Conservation (phyloP, 2,888 invertebrate genomes). For the Aphodius granarius region DNA sequence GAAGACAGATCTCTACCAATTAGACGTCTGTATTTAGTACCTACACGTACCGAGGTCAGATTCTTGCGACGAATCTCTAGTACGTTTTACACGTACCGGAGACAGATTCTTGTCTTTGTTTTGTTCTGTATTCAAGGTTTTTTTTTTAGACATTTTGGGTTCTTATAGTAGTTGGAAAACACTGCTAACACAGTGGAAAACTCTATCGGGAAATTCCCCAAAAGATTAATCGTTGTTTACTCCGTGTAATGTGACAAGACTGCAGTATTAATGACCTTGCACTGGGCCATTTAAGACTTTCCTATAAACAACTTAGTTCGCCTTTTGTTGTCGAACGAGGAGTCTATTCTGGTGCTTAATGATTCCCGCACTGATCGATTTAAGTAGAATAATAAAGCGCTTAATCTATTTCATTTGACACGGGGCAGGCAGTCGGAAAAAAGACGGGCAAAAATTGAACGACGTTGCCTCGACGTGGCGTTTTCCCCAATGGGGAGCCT, state of each 20-base stretch:
- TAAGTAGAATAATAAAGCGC: conserved; percentile 38
- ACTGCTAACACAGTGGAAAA: not conserved
- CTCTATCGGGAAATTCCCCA: not conserved
- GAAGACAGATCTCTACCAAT: too few species aligned
- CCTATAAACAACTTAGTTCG: not conserved
- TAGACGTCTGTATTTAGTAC: too few species aligned
- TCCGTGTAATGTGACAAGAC: not conserved
- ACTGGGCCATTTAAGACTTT: not conserved
- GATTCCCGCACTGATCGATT: conserved; percentile 36
- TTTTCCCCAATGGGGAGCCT: not conserved
- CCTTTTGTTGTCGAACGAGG: conserved; percentile 13
- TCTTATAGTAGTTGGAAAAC: not conserved
- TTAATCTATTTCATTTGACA: conserved; percentile 38
- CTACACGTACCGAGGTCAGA: not conserved
- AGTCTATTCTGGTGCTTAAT: conserved; percentile 34
- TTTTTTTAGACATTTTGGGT: too few species aligned
- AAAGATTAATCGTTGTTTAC: not conserved
- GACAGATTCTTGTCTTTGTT: too few species aligned
- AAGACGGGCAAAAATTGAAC: not conserved
- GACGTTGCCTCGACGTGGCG: not conserved
- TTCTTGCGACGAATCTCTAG: too few species aligned
- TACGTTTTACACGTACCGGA: not conserved
- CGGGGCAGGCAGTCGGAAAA: conserved; percentile 1
- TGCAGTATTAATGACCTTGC: not conserved
- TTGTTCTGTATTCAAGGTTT: too few species aligned